phyloP scores from a whole-genome alignment of 1,140 invertebrate species.

The Bombus confusus region DNA sequence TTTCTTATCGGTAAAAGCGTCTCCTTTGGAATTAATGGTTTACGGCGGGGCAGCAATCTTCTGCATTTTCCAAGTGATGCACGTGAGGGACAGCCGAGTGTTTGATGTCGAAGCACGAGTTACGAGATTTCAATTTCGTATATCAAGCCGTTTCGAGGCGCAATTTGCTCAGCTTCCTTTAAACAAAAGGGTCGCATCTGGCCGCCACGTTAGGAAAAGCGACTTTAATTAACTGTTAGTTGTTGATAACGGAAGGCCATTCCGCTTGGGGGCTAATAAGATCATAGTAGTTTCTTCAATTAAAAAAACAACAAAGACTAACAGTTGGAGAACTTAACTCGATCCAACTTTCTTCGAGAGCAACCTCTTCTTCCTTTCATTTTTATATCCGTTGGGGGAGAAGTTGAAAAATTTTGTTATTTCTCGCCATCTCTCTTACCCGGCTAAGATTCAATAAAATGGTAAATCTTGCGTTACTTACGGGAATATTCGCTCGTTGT shows the following conservation, averaged over 20 bases:
- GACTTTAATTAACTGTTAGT: slow-evolving; percentile 41
- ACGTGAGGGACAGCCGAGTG: background rate
- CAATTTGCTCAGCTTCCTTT: slow-evolving; percentile 28
- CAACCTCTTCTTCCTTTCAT: background rate
- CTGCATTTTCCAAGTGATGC: slow-evolving; percentile 18
- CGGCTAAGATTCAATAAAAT: background rate
- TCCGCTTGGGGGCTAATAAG: background rate
- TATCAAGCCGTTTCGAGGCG: slow-evolving; percentile 15
- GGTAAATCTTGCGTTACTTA: slow-evolving; percentile 36
- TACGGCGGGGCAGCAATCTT: slow-evolving; percentile 7
- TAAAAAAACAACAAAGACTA: background rate
- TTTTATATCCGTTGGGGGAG: no score
- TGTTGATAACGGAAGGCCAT: slow-evolving; percentile 4
- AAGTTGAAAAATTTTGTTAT: background rate
- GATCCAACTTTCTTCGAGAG: background rate
- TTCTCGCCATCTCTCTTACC: background rate
- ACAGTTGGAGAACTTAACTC: background rate
- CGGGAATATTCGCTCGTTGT: slow-evolving; percentile 35
- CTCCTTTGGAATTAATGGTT: slow-evolving; percentile 22
- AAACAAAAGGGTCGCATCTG: slow-evolving; percentile 3
- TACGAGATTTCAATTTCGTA: slow-evolving; percentile 13
- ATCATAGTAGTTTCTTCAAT: background rate
- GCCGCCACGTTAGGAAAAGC: background rate
- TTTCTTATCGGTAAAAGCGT: slow-evolving; percentile 14
- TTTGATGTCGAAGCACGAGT: slow-evolving; percentile 34